Evolutionary conservation across 2,113 vertebrate genomes (phyloP), one percentile per base, ranked within the genome.

Genomic region (Nyctereutes procyonoides): DNA sequence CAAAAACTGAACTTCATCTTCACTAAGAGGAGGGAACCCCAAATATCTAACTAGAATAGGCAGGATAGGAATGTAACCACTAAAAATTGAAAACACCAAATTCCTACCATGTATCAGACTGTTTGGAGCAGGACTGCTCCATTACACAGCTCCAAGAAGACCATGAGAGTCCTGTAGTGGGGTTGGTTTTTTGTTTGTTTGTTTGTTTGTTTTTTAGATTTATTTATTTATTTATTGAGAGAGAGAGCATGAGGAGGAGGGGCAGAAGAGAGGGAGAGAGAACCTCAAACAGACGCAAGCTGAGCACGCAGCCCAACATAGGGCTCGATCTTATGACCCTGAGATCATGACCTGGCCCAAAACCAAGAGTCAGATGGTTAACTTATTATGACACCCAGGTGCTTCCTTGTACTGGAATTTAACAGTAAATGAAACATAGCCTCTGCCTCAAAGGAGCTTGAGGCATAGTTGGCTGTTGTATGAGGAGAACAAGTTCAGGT

Each of bases 1-100:
- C 95, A 95, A 91, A 96, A 93, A 71, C 96, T 97, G 97, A 98
- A 97, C 87, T 97, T 97, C 85, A 95, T 90, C 80, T 88, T 55
- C 22, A 74, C 26, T 91, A 96, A 81, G 8, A 60, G 12, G 26
- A 26, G 14, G 73, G 30, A 71, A 43, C 3, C 7, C 43, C 24
- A 84, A 32, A 51, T 83, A n/a, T 35, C 69, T 60, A 74, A 81
- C 5, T 24, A 60, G 15, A 81, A 56, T 83, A 48, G 13, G 15
- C 8, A 86, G 88, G 43, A 32, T 62, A 62, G 8, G 30, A 80
- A 5, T 82, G 12, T 51, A 53, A 65, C 17, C 48, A 28, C 28
- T 73, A 71, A 60, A 11, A 51, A 67, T 6, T 38, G 60, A 26
- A 83, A 88, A 38, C 9, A 35, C 48, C 24, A n/a, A 92, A 83